Conservation (phyloP, 2,888 invertebrate genomes). For the Cheilosia grossa region DNA sequence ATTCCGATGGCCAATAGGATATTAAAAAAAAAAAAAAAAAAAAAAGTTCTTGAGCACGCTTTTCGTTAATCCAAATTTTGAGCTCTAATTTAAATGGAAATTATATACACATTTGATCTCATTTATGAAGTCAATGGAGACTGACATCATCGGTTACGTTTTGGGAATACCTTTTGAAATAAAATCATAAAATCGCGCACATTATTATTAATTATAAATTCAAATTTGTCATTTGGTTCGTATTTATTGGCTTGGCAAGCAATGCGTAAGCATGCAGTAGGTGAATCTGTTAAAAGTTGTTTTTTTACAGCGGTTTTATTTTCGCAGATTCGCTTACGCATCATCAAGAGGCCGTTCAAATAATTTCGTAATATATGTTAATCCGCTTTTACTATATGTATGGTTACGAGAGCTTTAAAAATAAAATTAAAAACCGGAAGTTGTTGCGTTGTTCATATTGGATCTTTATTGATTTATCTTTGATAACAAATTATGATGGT, state of each 20-base stretch:
- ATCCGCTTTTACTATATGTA: background rate
- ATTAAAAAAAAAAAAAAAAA: no score
- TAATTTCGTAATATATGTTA: constrained; percentile 21
- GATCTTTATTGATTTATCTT: no score
- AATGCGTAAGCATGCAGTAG: background rate
- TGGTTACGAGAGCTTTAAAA: no score
- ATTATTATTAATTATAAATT: constrained; percentile 54
- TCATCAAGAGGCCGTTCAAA: constrained; percentile 3
- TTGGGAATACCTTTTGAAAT: background rate
- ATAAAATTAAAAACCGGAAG: no score
- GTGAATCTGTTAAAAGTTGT: constrained; percentile 12
- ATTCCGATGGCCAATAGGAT: background rate
- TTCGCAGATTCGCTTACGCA: background rate
- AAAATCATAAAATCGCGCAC: constrained; percentile 1
- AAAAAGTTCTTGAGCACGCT: background rate
- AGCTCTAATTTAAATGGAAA: constrained; percentile 48
- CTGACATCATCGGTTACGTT: constrained; percentile 35
- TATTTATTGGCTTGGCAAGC: constrained; percentile 31
- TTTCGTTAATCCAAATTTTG: background rate
- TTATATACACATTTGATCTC: constrained; percentile 20
- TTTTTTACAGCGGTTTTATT: constrained; percentile 8
- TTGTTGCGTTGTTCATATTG: no score
- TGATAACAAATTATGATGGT: no score
- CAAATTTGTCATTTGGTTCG: constrained; percentile 28
- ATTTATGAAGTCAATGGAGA: constrained; percentile 8